A percentile compares a stretch with the other conserved stretches of the same genome.
These are phyloP conservation scores for Eurois occulta DNA, from an alignment of 2,888 invertebrate genomes.

Conservation along the genomic window DNA sequence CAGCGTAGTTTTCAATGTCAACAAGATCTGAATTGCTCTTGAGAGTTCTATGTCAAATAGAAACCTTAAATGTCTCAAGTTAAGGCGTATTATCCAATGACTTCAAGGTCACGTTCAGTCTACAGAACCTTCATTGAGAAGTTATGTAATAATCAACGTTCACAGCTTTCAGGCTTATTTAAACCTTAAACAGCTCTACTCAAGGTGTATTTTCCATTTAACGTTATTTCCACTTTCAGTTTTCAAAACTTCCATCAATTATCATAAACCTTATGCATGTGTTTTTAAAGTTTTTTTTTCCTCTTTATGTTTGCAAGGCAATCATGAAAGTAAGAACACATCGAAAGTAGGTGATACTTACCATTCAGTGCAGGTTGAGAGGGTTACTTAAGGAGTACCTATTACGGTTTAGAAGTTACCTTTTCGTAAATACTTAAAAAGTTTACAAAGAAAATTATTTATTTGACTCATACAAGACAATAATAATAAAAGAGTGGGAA, in stretches of 20 bases:
- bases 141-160: constrained; percentile 44
- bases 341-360: constrained; percentile 8
- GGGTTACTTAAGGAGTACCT: not conserved
- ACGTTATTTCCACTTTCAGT: not conserved
- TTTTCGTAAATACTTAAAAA: not conserved
- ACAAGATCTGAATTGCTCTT: not conserved
- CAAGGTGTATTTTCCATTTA: constrained; percentile 7
- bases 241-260: not conserved
- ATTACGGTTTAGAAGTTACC: not conserved
- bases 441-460: not conserved
- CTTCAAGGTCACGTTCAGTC: constrained; percentile 15
- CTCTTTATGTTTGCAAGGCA: constrained; percentile 10
- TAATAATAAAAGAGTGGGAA: too few species aligned
- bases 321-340: not conserved
- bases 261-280: fast-evolving
- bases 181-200: fast-evolving
- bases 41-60: not conserved
- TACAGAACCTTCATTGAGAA: constrained; percentile 14
- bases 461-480: not conserved
- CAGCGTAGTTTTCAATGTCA: not conserved
- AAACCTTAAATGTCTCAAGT: not conserved
- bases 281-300: constrained; percentile 1
- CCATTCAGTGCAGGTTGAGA: constrained; percentile 5
- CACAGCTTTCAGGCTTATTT: not conserved
- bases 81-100: constrained; percentile 16